Evolutionary conservation across 1,140 invertebrate species (phyloP).

Genomic region (Cheumatopsyche charites): DNA sequence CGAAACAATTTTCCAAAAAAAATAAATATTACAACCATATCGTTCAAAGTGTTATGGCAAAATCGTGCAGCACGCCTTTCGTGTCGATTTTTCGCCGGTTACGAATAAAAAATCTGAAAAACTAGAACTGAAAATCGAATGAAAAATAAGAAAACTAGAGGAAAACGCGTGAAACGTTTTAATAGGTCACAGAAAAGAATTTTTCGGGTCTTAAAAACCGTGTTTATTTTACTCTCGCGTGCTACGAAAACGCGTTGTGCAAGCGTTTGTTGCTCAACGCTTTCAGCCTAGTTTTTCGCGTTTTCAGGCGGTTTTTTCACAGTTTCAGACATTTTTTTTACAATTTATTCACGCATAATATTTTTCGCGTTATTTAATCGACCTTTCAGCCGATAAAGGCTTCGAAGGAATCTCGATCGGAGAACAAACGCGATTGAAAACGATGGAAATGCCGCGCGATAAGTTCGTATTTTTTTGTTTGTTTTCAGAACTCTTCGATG

Average conservation of each 20-base stretch:
- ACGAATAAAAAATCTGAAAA: not conserved
- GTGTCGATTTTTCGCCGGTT: constrained; percentile 2
- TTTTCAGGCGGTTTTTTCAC: not conserved
- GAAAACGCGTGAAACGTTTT: constrained; percentile 6
- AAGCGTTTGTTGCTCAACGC: not conserved
- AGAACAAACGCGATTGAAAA: too few relatives aligned
- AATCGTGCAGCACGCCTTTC: constrained; percentile 6
- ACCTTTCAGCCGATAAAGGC: not conserved
- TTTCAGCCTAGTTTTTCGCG: not conserved
- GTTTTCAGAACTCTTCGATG: too few relatives aligned
- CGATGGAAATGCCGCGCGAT: too few relatives aligned
- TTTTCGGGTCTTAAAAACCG: not conserved
- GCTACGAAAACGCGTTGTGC: not conserved
- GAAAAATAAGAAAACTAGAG: not conserved
- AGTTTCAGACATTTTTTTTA: too few relatives aligned
- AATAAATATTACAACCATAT: too few relatives aligned
- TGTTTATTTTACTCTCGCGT: constrained; percentile 7
- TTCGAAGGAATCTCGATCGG: too few relatives aligned
- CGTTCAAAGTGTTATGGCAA: too few relatives aligned
- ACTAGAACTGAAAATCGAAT: not conserved
- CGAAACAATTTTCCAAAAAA: too few relatives aligned
- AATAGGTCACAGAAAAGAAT: not conserved
- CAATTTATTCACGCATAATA: too few relatives aligned
- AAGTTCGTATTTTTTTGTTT: too few relatives aligned
- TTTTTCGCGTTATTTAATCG: not conserved